Base-by-base conservation (phyloP, 2,888 invertebrate species). In the Anthophora plumipes region DNA sequence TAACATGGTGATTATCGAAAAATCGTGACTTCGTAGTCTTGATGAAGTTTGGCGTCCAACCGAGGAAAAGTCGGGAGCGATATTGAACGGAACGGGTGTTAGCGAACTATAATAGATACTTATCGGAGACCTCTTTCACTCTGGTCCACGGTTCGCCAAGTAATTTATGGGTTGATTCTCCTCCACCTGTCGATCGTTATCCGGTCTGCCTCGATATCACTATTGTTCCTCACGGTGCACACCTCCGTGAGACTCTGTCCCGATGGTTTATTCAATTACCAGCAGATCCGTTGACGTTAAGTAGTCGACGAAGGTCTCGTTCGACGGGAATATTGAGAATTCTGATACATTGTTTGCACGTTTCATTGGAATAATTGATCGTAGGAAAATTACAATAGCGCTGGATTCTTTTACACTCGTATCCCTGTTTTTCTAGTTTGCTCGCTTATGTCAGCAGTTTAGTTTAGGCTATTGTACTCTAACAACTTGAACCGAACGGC, bases 141-240 rank as follows among this genome's bases (percentile, higher is more conserved):
- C 61, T 48, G 7, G 57, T 48, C 46, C 2, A 1, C 46, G 41
- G 41, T 14, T 37, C 12, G 5, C 8, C 14, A 20, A 11, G 31
- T 74, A 74, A 70, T 70, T 79, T 80, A 66, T 59, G 50, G 57
- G 20, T 52, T 43, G 55, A 77, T 64, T 72, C 72, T 61, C 57
- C 43, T 60, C 31, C 76, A 74, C 60, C 74, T 79, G 74, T 69
- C 79, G 79, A 81, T 77, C 84, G 69, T 76, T 81, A 77, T 73
- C 68, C 69, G n/a, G 9, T n/a, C 9, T 41, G 17, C n/a, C 12
- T 50, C 59, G 72, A 54, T 54, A 55, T 39, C 59, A 31, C 70
- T 55, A 75, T 75, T 71, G 71, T 75, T 75, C 41, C 75, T 54
- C 7, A 5, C 46, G 11, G 12, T 12, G 11, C 11, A 31, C 63